These are phyloP conservation scores for Pterobdella sp. DNA, from an alignment of 2,888 invertebrate species.

Conservation along the genomic window DNA sequence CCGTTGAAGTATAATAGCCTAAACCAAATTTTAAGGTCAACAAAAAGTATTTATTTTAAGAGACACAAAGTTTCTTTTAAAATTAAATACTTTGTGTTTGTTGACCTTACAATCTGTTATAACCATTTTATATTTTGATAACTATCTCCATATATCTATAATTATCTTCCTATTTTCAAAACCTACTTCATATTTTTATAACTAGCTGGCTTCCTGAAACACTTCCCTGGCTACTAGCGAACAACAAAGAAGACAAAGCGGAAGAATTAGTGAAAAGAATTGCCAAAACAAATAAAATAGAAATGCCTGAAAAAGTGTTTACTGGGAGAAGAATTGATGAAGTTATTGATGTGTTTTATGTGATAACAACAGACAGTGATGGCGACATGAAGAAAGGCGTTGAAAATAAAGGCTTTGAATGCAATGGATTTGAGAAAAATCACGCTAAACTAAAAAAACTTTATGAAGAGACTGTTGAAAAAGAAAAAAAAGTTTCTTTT, in stretches of 20 bases:
- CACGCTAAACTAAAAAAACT: background rate
- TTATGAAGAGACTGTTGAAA: background rate
- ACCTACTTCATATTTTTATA: background rate
- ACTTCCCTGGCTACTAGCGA: conserved; percentile 34
- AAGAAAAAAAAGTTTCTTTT: too few species aligned
- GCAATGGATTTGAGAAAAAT: background rate
- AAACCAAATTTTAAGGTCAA: background rate
- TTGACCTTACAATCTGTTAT: background rate
- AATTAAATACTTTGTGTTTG: background rate
- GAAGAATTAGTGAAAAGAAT: conserved; percentile 35
- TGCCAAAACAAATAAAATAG: conserved; percentile 36
- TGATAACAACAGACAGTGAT: too few species aligned
- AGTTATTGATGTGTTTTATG: too few species aligned
- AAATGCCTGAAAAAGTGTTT: background rate
- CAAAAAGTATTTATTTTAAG: background rate
- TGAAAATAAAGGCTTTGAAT: too few species aligned
- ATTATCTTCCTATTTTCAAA: background rate
- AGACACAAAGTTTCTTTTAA: background rate
- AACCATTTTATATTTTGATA: background rate
- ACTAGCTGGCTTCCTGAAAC: conserved; percentile 34
- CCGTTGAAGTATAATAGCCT: too few species aligned
- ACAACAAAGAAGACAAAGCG: conserved; percentile 32
- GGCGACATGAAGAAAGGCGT: background rate
- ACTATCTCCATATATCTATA: background rate
- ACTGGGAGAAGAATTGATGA: background rate